A percentile compares a stretch with the other conserved stretches of the same genome.
Evolutionary conservation across 1,140 invertebrate species (phyloP).

Genomic region (Zaprionus davidi): DNA sequence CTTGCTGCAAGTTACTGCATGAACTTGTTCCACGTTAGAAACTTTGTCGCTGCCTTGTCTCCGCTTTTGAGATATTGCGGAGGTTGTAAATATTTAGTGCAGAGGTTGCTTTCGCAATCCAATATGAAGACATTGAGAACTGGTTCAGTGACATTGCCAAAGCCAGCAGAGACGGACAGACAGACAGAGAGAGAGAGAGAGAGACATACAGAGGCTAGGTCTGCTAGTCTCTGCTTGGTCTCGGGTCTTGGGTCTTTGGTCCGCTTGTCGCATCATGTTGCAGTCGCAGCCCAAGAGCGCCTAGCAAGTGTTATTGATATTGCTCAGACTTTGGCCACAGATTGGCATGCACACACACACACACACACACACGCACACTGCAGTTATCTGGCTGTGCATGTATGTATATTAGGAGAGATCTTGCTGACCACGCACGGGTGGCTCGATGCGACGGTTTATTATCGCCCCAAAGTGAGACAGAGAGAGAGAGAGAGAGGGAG

Average conservation of each 20-base stretch:
- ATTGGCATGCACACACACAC: constrained; percentile 47
- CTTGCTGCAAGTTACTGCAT: constrained; percentile 58
- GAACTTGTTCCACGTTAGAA: constrained; percentile 79
- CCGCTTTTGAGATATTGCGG: constrained; percentile 78
- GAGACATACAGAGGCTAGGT: constrained; percentile 1
- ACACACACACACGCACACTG: constrained; percentile 8
- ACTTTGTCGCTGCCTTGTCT: constrained; percentile 61
- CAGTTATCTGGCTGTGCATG: neutral
- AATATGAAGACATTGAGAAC: constrained; percentile 81
- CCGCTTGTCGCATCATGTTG: constrained; percentile 76
- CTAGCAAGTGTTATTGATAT: constrained; percentile 82
- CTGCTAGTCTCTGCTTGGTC: neutral
- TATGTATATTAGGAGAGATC: constrained; percentile 26
- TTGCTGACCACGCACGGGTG: constrained; percentile 71
- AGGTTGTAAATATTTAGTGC: constrained; percentile 83
- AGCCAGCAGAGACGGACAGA: constrained; percentile 27
- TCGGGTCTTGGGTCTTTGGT: neutral
- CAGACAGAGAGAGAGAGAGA: neutral
- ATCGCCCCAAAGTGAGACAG: constrained; percentile 49
- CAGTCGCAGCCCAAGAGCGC: constrained; percentile 56
- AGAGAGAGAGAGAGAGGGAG: neutral
- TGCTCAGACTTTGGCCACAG: constrained; percentile 56
- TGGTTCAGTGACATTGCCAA: constrained; percentile 81
- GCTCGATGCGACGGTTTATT: constrained; percentile 72
- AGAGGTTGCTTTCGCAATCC: constrained; percentile 64